Conservation (phyloP, 2,797 vertebrate species). For the Microctenopoma stevenorrisi region DNA sequence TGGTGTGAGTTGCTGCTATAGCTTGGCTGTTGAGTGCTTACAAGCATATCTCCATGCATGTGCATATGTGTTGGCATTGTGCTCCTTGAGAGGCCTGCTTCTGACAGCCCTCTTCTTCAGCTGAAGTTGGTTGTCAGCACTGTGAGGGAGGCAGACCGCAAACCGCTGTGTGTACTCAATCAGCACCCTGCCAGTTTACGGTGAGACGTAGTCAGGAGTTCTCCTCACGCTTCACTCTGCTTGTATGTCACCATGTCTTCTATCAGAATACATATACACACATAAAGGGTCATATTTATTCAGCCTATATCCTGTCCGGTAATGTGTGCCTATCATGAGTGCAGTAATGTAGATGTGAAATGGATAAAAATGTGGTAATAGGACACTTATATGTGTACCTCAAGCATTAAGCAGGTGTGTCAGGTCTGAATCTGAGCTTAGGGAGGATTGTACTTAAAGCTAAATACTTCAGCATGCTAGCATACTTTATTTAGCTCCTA, state of each 20-base stretch:
- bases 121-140: constrained; percentile 60
- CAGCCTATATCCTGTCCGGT: neutral
- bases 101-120: constrained; percentile 38
- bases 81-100: constrained; percentile 21
- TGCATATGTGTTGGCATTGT: constrained; percentile 23
- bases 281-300: constrained; percentile 11
- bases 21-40: neutral
- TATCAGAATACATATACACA: constrained; percentile 29
- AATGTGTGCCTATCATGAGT: constrained; percentile 12
- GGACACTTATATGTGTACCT: too few species aligned
- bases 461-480: too few species aligned
- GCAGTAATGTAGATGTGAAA: neutral
- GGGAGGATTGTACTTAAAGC: too few species aligned
- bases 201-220: constrained; percentile 45
- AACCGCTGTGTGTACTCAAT: constrained; percentile 49
- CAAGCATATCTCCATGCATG: constrained; percentile 6
- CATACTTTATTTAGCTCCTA: too few species aligned
- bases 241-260: constrained; percentile 45
- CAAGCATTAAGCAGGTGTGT: too few species aligned
- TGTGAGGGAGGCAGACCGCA: constrained; percentile 42
- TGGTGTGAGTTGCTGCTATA: constrained; percentile 57
- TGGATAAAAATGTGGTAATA: too few species aligned
- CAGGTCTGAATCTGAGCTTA: too few species aligned
- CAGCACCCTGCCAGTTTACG: constrained; percentile 40
- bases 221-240: constrained; percentile 48